Conservation (phyloP, 2,113 vertebrate genomes). For the Trichomycterus rosablanca region DNA sequence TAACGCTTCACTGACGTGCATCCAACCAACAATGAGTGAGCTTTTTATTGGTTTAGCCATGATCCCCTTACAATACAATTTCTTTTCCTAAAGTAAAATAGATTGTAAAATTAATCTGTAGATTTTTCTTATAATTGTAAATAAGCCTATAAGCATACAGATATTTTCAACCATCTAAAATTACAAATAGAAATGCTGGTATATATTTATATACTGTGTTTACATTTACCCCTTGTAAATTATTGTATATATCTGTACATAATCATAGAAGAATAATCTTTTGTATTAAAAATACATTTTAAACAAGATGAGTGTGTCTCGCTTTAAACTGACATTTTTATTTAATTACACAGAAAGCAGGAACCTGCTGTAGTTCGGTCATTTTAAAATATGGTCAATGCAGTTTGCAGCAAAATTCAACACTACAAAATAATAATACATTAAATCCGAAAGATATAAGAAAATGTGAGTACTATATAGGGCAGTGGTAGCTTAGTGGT, state of each 20-base stretch:
- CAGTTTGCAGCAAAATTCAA: no score
- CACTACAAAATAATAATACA: no score
- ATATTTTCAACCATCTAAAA: slow-evolving; percentile 44
- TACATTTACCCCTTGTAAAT: slow-evolving; percentile 49
- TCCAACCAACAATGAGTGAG: slow-evolving; percentile 4
- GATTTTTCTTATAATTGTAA: slow-evolving; percentile 44
- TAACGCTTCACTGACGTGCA: neutral
- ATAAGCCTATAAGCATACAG: slow-evolving; percentile 35
- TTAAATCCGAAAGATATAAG: no score
- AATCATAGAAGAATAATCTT: slow-evolving; percentile 38
- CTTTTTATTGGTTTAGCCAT: slow-evolving; percentile 24
- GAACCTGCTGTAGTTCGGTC: no score
- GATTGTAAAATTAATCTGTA: slow-evolving; percentile 42
- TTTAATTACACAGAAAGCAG: no score
- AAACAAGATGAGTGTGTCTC: slow-evolving; percentile 25
- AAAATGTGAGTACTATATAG: no score
- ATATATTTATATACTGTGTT: slow-evolving; percentile 49
- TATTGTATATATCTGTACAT: slow-evolving; percentile 46
- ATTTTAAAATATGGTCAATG: no score
- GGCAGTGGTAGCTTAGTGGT: no score
- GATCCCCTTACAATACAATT: slow-evolving; percentile 29
- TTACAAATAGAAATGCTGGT: slow-evolving; percentile 35
- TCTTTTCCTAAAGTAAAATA: slow-evolving; percentile 22
- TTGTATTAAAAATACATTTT: slow-evolving; percentile 45
- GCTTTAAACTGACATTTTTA: no score